These are phyloP conservation scores for Procambarus clarkii DNA, from an alignment of 1,140 invertebrate genomes.

Conservation along the genomic window DNA sequence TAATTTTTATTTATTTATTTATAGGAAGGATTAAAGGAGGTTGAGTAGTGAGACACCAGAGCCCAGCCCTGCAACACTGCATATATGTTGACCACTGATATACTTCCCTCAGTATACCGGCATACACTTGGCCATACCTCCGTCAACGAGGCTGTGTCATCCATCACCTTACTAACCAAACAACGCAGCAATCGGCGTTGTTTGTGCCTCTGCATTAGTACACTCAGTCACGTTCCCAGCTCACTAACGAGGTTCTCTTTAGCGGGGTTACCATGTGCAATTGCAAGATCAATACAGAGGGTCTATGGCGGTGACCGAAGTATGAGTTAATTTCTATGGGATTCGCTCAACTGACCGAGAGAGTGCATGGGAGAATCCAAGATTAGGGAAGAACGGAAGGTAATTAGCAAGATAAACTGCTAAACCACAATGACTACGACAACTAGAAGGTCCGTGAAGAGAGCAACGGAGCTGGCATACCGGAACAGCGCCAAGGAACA, in stretches of 20 bases:
- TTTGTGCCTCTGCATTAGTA: background rate
- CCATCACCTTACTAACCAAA: background rate
- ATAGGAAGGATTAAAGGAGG: background rate
- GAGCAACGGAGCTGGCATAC: too few relatives aligned
- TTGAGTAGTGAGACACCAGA: background rate
- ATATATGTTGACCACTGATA: constrained; percentile 20
- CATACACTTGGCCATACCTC: background rate
- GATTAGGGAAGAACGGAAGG: background rate
- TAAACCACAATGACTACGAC: too few relatives aligned
- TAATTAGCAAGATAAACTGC: too few relatives aligned
- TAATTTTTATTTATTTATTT: too few relatives aligned
- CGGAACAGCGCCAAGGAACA: too few relatives aligned
- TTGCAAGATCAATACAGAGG: constrained; percentile 54
- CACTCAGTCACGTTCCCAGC: background rate
- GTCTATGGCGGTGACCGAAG: constrained; percentile 32
- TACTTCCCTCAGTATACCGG: background rate
- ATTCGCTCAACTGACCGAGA: constrained; percentile 42
- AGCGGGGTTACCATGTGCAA: constrained; percentile 35
- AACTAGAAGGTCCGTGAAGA: too few relatives aligned
- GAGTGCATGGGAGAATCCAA: constrained; percentile 27
- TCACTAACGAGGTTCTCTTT: background rate
- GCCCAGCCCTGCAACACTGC: constrained; percentile 12
- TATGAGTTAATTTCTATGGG: constrained; percentile 47
- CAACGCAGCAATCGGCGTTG: background rate
- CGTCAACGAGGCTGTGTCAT: background rate